phyloP scores from a whole-genome alignment of 2,113 vertebrate species.

The Budorcas taxicolor region DNA sequence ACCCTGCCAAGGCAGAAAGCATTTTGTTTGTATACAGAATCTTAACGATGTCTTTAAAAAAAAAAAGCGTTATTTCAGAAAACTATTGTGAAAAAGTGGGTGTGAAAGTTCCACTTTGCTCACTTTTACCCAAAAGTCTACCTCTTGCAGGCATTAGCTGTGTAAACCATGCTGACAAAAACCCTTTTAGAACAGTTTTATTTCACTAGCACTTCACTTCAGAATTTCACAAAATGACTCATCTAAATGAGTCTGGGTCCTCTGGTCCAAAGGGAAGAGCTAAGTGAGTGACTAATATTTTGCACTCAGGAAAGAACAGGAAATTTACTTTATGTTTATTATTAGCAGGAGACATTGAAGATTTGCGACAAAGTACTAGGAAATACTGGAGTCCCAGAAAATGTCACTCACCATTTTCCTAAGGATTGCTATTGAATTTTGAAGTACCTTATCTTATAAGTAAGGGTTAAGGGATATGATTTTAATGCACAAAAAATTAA shows the following conservation, averaged over 20 bases:
- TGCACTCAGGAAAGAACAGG: slow-evolving; percentile 15
- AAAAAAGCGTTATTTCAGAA: neutral
- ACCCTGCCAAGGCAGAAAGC: neutral
- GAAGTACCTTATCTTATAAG: neutral
- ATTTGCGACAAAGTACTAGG: neutral
- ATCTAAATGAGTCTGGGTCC: slow-evolving; percentile 42
- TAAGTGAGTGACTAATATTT: slow-evolving; percentile 61
- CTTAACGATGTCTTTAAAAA: neutral
- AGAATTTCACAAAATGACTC: slow-evolving; percentile 68
- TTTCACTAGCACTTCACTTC: slow-evolving; percentile 33
- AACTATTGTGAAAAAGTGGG: neutral
- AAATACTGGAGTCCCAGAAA: slow-evolving; percentile 13
- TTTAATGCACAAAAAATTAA: neutral
- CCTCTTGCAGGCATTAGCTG: slow-evolving; percentile 43
- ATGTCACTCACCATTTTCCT: neutral
- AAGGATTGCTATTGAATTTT: neutral
- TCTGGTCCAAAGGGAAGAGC: neutral
- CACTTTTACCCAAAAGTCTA: slow-evolving; percentile 31
- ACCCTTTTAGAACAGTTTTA: slow-evolving; percentile 51
- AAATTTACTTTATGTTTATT: slow-evolving; percentile 53
- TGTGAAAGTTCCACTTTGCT: neutral
- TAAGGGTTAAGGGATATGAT: neutral
- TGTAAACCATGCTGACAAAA: slow-evolving; percentile 57
- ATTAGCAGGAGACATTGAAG: slow-evolving; percentile 15
- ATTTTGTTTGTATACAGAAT: slow-evolving; percentile 20